A percentile compares a stretch with the other conserved stretches of the same genome.
Conservation (phyloP, 2,113 vertebrate species). For the Oryctolagus cuniculus region DNA sequence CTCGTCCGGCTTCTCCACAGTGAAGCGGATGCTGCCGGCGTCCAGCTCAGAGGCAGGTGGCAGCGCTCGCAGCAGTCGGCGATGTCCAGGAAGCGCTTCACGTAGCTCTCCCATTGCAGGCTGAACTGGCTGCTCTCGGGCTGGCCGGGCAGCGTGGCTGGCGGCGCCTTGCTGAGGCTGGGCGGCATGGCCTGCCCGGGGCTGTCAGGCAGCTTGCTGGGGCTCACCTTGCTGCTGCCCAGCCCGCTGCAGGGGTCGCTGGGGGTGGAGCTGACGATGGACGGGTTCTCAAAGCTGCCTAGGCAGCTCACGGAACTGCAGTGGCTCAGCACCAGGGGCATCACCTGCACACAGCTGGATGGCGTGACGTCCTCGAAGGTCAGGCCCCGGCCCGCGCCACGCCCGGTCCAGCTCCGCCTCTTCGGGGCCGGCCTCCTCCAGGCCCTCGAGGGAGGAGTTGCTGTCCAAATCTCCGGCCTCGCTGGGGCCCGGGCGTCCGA, state of each 20-base stretch:
- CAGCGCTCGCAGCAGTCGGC: constrained; percentile 96
- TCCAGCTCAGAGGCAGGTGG: constrained; percentile 96
- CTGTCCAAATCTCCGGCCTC: constrained; percentile 92
- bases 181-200: constrained; percentile 99
- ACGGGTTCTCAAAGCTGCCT: constrained; percentile 97
- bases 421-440: too few relatives aligned
- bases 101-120: constrained; percentile 96
- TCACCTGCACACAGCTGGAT: constrained; percentile 97
- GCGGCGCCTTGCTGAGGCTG: constrained; percentile 97
- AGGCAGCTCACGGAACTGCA: constrained; percentile 98
- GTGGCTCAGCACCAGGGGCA: constrained; percentile 96
- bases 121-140: constrained; percentile 91
- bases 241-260: constrained; percentile 98
- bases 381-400: constrained; percentile 69
- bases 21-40: constrained; percentile 96
- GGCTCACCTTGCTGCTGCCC: constrained; percentile 96
- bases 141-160: constrained; percentile 84
- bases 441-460: constrained; percentile 93
- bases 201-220: constrained; percentile 98
- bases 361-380: constrained; percentile 92
- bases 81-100: constrained; percentile 97
- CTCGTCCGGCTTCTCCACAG: constrained; percentile 97
- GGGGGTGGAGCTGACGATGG: constrained; percentile 98
- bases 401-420: constrained; percentile 85
- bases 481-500: constrained; percentile 89